Base-by-base conservation (phyloP, 2,113 vertebrate genomes). In the Catharus bicknelli region DNA sequence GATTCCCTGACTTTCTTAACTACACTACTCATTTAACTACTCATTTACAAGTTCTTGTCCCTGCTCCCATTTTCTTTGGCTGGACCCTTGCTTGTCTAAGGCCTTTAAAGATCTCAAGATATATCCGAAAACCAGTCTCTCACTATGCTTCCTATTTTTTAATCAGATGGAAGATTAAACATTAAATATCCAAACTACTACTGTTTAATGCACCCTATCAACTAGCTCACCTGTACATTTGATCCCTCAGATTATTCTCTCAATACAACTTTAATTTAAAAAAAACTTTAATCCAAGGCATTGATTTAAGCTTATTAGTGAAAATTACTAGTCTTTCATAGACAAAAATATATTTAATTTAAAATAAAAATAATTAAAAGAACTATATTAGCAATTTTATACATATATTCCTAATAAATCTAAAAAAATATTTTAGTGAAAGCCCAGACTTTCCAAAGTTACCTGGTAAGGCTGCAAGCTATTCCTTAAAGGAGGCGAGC, bases 381-480 rank as follows among this genome's bases (percentile, higher is more conserved):
- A 73, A 25, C 5, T 34, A 42, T 10, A 29, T n/a, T 16, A 51
- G 11, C 32, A 29, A 7, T 29, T 61, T 26, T 53, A 36, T 15
- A 40, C 4, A 20, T 2, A 7, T 2, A 50, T 11, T 45, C 26
- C 23, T 43, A 32, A 54, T 10, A 9, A 45, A 22, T 0, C 5
- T 40, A 51, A 67, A 47, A 3, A 50, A 42, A 15, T 0, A 7
- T 0, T 5, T 45, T 10, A 32, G 43, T 16, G 42, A 30, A 91
- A 67, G 15, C 7, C 16, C 20, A 64, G 15, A 9, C 5, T 57
- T 69, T 36, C 13, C 25, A 10, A 63, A 80, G 40, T 19, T n/a
- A 80, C 29, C 27, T 11, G 13, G 10, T 11, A 62, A 50, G 34
- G 62, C 11, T 30, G 53, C 4, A 50, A 51, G 26, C 10, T 30